Conservation (phyloP, 2,888 invertebrate genomes). For the Chydorus sphaericus region DNA sequence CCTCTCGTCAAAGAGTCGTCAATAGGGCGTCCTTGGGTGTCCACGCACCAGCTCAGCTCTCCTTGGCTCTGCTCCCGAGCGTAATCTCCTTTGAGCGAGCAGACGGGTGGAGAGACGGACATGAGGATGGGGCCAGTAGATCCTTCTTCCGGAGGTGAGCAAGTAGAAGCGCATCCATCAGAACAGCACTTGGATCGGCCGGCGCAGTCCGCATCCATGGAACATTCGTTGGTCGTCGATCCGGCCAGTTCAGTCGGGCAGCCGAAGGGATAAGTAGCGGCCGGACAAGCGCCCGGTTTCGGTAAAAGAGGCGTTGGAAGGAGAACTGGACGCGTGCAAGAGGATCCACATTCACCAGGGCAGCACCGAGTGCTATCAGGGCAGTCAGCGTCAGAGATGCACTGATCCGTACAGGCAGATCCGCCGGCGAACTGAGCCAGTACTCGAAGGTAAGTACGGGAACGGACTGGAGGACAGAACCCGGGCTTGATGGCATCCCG, state of each 20-base stretch:
- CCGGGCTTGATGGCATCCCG: slow-evolving; percentile 19
- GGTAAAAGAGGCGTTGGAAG: slow-evolving; percentile 13
- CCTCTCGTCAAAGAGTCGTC: slow-evolving; percentile 23
- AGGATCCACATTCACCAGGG: slow-evolving; percentile 21
- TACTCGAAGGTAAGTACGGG: slow-evolving; percentile 20
- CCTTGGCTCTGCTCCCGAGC: slow-evolving; percentile 24
- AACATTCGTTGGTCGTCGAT: slow-evolving; percentile 42
- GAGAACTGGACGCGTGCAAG: slow-evolving; percentile 19
- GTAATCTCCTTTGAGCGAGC: slow-evolving; percentile 24
- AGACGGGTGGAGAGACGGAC: slow-evolving; percentile 24
- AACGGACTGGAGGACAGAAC: slow-evolving; percentile 21
- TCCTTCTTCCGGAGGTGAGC: slow-evolving; percentile 41
- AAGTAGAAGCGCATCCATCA: slow-evolving; percentile 72
- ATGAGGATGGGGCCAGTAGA: slow-evolving; percentile 20
- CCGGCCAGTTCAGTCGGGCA: not conserved
- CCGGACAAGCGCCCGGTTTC: slow-evolving; percentile 19
- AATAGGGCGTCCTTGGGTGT: slow-evolving; percentile 21
- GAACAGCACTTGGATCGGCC: slow-evolving; percentile 60
- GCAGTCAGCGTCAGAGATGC: slow-evolving; percentile 23
- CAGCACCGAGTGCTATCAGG: slow-evolving; percentile 22
- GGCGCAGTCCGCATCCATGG: slow-evolving; percentile 60
- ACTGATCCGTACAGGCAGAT: slow-evolving; percentile 21
- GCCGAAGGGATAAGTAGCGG: not conserved
- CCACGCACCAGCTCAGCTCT: slow-evolving; percentile 25
- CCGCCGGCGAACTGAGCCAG: slow-evolving; percentile 17